Percentiles rank a stretch among this genome's conserved stretches.
These are phyloP conservation scores for Notodonta ziczac DNA, from an alignment of 2,888 invertebrate genomes.

Conservation along the genomic window DNA sequence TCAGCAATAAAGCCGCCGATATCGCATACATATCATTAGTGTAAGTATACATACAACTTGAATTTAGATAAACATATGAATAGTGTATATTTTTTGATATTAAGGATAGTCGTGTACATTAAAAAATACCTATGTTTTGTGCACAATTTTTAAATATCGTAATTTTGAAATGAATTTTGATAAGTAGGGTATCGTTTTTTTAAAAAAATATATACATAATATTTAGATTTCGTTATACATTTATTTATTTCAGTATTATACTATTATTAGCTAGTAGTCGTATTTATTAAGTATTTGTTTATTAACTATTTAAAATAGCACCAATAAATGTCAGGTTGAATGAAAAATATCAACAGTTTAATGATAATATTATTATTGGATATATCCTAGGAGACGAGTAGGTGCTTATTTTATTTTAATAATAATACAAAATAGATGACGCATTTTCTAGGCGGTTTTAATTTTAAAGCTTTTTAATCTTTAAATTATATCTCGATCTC, in stretches of 20 bases:
- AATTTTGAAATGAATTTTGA: background rate
- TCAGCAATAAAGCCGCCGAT: conserved; percentile 74
- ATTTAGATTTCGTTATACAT: background rate
- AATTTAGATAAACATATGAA: conserved; percentile 49
- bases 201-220: too few species aligned
- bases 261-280: background rate
- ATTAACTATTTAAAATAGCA: background rate
- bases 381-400: too few species aligned
- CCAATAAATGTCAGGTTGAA: background rate
- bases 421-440: background rate
- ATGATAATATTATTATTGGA: too few species aligned
- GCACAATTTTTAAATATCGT: conserved; percentile 3
- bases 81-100: conserved; percentile 38
- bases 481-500: background rate
- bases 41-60: conserved; percentile 63
- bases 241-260: background rate
- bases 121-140: conserved; percentile 4
- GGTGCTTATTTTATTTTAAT: background rate
- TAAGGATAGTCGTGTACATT: conserved; percentile 23
- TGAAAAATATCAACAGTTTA: background rate
- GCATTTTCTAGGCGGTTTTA: background rate
- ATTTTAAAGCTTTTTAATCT: background rate
- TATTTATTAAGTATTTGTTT: background rate
- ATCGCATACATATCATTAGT: conserved; percentile 81
- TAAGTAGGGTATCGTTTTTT: too few species aligned